A percentile compares a stretch with the other conserved stretches of the same genome.
phyloP scores from a whole-genome alignment of 2,113 vertebrate genomes.

The Telmatochromis brachygnathus region DNA sequence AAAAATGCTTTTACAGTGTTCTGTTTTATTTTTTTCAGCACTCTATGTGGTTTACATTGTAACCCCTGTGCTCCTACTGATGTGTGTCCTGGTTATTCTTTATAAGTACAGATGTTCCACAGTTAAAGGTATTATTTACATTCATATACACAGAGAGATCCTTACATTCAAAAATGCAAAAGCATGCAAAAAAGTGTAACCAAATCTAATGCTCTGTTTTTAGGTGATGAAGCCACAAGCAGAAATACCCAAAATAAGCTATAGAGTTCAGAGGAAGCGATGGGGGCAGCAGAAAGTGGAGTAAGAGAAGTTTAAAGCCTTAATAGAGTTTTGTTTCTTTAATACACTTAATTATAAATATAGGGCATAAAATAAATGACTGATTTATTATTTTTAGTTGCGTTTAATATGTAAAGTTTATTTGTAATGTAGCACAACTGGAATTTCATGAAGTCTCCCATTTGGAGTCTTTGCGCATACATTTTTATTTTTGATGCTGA shows the following conservation, averaged over 20 bases:
- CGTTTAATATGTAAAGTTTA: neutral
- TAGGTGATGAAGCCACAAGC: neutral
- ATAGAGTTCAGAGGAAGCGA: neutral
- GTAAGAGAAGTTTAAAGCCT: neutral
- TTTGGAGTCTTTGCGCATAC: neutral
- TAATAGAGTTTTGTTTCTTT: neutral
- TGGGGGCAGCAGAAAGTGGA: neutral
- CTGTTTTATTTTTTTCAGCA: neutral
- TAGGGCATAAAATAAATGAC: neutral
- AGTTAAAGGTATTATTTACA: neutral
- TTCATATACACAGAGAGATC: neutral
- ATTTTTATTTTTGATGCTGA: neutral
- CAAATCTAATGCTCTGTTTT: neutral
- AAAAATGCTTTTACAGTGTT: neutral
- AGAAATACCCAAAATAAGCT: neutral
- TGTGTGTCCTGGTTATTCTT: neutral
- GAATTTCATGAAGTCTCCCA: neutral
- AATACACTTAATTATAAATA: neutral
- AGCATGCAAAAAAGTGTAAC: neutral
- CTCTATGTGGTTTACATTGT: neutral
- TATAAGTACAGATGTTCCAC: neutral
- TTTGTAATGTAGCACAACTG: neutral
- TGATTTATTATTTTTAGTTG: neutral
- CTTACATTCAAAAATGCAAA: neutral
- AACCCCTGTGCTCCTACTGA: neutral